Percentiles rank a stretch among this genome's conserved stretches.
Evolutionary conservation across 30 jellyfish, hydroid and myxozoan species (phyloP).

Genomic region (Hydra vulgaris): DNA sequence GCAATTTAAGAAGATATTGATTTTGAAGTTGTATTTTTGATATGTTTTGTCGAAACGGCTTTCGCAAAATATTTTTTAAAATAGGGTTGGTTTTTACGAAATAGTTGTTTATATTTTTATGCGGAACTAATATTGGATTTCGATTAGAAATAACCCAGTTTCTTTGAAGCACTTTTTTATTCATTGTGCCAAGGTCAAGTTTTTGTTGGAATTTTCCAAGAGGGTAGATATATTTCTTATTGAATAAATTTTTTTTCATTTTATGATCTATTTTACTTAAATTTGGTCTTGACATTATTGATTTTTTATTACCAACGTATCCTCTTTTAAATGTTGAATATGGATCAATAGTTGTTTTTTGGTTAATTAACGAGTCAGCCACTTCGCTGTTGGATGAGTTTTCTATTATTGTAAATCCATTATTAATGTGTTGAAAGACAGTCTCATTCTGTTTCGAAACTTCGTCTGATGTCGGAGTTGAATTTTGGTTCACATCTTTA

Average conservation of each 20-base stretch:
- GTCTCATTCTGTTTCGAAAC: no score
- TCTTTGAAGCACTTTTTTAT: background rate
- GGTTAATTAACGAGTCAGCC: background rate
- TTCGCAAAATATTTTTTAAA: background rate
- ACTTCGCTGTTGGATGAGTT: no score
- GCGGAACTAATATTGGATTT: background rate
- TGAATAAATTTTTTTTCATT: no score
- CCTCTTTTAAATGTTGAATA: constrained; percentile 21
- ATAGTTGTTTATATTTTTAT: no score
- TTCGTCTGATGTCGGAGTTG: no score
- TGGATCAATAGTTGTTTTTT: constrained; percentile 17
- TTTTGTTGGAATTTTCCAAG: background rate
- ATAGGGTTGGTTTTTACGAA: background rate
- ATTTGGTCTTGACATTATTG: background rate
- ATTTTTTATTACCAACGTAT: background rate
- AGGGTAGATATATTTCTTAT: background rate
- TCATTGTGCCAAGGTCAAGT: background rate
- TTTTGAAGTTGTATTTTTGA: background rate
- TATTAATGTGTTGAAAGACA: no score
- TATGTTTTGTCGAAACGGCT: background rate
- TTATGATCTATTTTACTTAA: no score
- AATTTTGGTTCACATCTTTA: no score
- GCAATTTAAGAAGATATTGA: background rate
- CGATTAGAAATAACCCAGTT: background rate
- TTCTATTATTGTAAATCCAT: no score